Conservation (phyloP, 2,888 invertebrate genomes). For the Junonia oenone region DNA sequence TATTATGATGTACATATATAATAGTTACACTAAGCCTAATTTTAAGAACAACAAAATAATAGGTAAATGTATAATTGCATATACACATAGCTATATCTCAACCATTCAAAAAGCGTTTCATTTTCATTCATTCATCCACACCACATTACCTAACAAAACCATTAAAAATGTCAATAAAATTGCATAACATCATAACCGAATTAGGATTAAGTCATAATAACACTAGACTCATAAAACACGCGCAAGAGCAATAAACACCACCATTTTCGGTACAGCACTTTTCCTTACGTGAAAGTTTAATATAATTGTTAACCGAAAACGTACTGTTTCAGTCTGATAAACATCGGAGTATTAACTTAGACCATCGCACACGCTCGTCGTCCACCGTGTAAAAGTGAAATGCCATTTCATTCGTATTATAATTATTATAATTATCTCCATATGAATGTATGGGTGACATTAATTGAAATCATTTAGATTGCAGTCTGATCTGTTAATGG, state of each 20-base stretch:
- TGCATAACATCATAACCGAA: slow-evolving; percentile 8
- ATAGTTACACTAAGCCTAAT: too few relatives aligned
- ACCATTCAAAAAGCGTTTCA: too few relatives aligned
- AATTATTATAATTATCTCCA: neutral
- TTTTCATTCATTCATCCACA: too few relatives aligned
- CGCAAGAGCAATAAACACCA: slow-evolving; percentile 27
- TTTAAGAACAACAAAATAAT: too few relatives aligned
- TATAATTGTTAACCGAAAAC: slow-evolving; percentile 40
- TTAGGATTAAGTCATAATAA: slow-evolving; percentile 14
- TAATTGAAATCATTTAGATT: neutral
- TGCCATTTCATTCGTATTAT: slow-evolving; percentile 3
- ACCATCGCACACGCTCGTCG: slow-evolving; percentile 19
- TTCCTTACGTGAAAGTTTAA: slow-evolving; percentile 58
- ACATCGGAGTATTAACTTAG: slow-evolving; percentile 24
- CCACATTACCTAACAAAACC: slow-evolving; percentile 1
- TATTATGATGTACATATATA: too few relatives aligned
- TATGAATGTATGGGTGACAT: neutral
- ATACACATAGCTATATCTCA: too few relatives aligned
- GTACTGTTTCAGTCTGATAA: slow-evolving; percentile 31
- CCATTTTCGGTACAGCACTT: slow-evolving; percentile 39
- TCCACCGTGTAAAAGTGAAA: slow-evolving; percentile 26
- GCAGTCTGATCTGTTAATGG: too few relatives aligned
- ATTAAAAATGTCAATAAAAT: slow-evolving; percentile 9
- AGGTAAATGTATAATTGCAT: too few relatives aligned
- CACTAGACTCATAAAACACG: slow-evolving; percentile 21